Percentiles rank a stretch among this genome's conserved stretches.
phyloP scores from a whole-genome alignment of 2,113 vertebrate genomes.

The Emydura subglobosa region DNA sequence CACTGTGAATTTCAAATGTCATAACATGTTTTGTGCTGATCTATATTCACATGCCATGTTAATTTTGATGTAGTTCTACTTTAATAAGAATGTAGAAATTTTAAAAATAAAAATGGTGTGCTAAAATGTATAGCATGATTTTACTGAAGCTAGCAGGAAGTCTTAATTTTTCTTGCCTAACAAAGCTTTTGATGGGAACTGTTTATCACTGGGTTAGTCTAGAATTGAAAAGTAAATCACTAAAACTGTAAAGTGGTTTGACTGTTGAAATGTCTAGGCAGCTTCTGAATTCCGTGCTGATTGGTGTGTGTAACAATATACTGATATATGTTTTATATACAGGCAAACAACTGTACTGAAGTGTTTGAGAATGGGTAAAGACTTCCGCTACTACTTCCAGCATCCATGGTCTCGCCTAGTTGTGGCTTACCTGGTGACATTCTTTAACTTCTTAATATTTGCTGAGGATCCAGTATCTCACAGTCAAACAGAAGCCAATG shows the following conservation, averaged over 20 bases:
- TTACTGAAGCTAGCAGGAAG: neutral
- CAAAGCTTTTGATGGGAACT: neutral
- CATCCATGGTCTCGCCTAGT: slow-evolving; percentile 96
- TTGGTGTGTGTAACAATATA: neutral
- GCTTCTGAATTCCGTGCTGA: neutral
- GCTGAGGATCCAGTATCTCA: slow-evolving; percentile 97
- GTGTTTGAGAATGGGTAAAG: slow-evolving; percentile 88
- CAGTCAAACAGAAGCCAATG: slow-evolving; percentile 96
- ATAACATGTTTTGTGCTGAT: neutral
- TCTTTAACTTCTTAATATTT: slow-evolving; percentile 98
- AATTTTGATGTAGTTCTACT: neutral
- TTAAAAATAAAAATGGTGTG: neutral
- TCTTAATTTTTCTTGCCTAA: neutral
- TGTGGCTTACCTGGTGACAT: slow-evolving; percentile 97
- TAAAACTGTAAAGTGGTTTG: neutral
- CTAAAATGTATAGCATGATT: neutral
- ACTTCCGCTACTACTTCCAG: slow-evolving; percentile 98
- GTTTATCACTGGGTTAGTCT: neutral
- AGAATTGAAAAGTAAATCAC: neutral
- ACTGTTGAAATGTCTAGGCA: neutral
- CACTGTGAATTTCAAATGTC: neutral
- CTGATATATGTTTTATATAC: slow-evolving; percentile 55
- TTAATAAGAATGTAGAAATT: neutral
- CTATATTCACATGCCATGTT: neutral
- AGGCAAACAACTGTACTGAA: slow-evolving; percentile 79